Base-by-base conservation (phyloP, 2,113 vertebrate species). In the Oncorhynchus kisutch region DNA sequence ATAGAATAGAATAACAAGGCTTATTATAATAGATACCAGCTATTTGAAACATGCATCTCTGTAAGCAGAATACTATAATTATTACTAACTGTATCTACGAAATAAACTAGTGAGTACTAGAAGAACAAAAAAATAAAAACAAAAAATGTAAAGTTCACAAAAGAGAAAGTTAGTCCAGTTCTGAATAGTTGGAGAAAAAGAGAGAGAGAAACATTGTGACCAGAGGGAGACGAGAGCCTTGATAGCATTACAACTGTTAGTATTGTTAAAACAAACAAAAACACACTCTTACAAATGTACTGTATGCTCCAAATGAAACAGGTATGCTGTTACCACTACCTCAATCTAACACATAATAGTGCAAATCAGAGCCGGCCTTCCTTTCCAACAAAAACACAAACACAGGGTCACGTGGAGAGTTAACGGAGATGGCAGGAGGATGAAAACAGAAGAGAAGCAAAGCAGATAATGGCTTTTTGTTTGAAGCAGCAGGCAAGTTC, bases 21-120 rank as follows among this genome's bases (percentile, higher is more conserved):
- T 62, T 62, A 20, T 91, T 96, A 93, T 93, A 95, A 98, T 96
- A 97, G 96, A 97, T 96, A 96, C 96, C 96, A 98, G 96, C 96
- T 98, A 96, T 97, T 96, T 92, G 92, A 95, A 94, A 95, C 95
- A 95, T 92, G 93, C 93, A 93, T 94, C 85, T 85, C 86, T 91
- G 68, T 86, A 67, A 67, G 64, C 85, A 54, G 69, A 77, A 70
- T 64, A 75, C 78, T 85, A 77, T 73, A 78, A 78, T 82, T 80
- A 75, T 73, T 82, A 83, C 88, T 87, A 86, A 8, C 59, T 57
- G 13, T 22, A 85, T 87, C 81, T 73, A 83, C 66, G 75, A 85
- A 80, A 79, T 71, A 70, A 79, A 79, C 83, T 75, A 82, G 75
- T 81, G 73, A 85, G 78, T 71, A 71, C 76, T 89, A 93, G 62